Evolutionary conservation across 2,888 invertebrate species (phyloP).

Genomic region (Drosophila austrosaltans): DNA sequence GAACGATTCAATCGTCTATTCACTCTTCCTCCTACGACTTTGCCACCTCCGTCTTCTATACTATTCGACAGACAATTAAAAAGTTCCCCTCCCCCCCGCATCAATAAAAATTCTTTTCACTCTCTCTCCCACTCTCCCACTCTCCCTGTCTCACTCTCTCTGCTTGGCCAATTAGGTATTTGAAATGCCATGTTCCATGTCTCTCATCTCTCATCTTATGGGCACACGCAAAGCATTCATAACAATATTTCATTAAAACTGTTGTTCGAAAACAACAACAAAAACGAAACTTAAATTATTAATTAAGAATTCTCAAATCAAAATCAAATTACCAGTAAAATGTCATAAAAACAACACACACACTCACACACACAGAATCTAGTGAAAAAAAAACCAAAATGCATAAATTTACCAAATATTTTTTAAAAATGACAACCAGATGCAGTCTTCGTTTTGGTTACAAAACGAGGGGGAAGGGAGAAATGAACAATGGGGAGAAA

Average conservation of each 20-base stretch:
- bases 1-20: background rate
- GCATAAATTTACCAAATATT: slow-evolving; percentile 61
- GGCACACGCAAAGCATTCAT: slow-evolving; percentile 37
- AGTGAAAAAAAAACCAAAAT: slow-evolving; percentile 31
- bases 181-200: slow-evolving; percentile 5
- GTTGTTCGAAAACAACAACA: background rate
- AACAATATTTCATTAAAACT: slow-evolving; percentile 61
- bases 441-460: background rate
- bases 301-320: slow-evolving; percentile 79
- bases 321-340: slow-evolving; percentile 78
- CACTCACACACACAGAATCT: slow-evolving; percentile 25
- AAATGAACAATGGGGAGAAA: background rate
- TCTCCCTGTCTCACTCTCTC: background rate
- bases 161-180: slow-evolving; percentile 50
- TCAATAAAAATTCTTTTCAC: slow-evolving; percentile 11
- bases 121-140: background rate
- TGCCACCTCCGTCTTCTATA: background rate
- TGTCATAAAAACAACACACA: slow-evolving; percentile 39
- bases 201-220: background rate
- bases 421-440: slow-evolving; percentile 48
- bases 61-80: background rate
- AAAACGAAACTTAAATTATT: slow-evolving; percentile 64
- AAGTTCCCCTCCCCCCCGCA: background rate
- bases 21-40: background rate
- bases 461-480: background rate